Percentiles rank a stretch among this genome's conserved stretches.
Evolutionary conservation across 1,140 invertebrate genomes (phyloP).

Genomic region (Antheraea mylitta): DNA sequence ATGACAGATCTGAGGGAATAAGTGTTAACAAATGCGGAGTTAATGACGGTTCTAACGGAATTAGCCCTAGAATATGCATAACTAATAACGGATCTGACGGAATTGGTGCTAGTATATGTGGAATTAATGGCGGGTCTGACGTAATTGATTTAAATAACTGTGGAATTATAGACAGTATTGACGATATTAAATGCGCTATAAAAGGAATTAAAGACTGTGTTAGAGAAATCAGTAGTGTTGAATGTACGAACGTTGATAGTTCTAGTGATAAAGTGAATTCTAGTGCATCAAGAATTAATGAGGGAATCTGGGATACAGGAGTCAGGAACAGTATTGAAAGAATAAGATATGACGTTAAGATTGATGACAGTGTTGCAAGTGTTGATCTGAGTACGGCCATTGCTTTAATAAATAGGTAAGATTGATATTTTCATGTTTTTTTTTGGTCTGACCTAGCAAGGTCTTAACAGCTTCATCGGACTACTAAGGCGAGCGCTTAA

Average conservation of each 20-base stretch:
- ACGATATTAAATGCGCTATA: neutral
- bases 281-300: slow-evolving; percentile 4
- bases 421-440: no score
- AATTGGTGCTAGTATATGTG: neutral
- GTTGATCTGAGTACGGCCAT: slow-evolving; percentile 63
- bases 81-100: neutral
- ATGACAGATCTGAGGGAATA: neutral
- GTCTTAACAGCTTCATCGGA: no score
- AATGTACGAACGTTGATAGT: no score
- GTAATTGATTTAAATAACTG: no score
- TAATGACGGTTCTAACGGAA: neutral
- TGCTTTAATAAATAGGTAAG: slow-evolving; percentile 67
- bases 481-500: no score
- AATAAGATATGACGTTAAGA: slow-evolving; percentile 10
- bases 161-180: neutral
- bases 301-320: neutral
- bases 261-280: neutral
- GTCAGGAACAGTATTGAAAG: neutral
- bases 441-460: no score
- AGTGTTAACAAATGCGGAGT: neutral
- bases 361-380: slow-evolving; percentile 25
- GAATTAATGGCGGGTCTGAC: neutral
- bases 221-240: neutral
- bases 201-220: neutral
- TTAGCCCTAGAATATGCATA: no score